Conservation (phyloP, 64 coral and sea anemone species). For the Stichodactyla helianthus region DNA sequence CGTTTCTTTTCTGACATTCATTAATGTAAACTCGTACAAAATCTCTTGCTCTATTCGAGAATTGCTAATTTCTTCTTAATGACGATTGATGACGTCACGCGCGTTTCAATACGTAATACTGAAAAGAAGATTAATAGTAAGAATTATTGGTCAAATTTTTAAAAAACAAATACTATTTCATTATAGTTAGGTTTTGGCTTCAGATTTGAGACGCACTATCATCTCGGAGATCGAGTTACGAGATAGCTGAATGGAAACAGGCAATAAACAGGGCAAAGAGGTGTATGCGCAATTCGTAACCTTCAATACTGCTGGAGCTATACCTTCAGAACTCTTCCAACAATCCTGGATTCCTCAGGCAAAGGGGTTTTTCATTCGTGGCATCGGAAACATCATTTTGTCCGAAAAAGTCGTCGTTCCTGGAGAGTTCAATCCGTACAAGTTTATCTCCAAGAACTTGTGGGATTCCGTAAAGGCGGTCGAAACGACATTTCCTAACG, state of each 20-base stretch:
- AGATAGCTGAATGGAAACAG: not conserved
- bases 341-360: conserved; percentile 73
- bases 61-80: too few relatives aligned
- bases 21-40: too few relatives aligned
- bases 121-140: too few relatives aligned
- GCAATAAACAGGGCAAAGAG: not conserved
- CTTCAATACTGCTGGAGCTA: conserved; percentile 46
- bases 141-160: too few relatives aligned
- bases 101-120: not conserved
- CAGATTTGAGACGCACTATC: not conserved
- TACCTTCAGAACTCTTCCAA: conserved; percentile 80
- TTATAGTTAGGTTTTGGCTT: not conserved
- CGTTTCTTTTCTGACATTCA: too few relatives aligned
- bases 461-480: conserved; percentile 66
- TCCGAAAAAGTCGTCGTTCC: conserved; percentile 42
- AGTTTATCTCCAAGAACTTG: conserved; percentile 66
- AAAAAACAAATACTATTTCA: too few relatives aligned
- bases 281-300: conserved; percentile 64
- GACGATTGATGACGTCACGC: not conserved
- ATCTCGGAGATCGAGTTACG: not conserved
- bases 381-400: conserved; percentile 66
- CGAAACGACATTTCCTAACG: conserved; percentile 47
- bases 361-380: conserved; percentile 50
- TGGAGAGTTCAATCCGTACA: conserved; percentile 58
- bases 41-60: too few relatives aligned